phyloP scores from a whole-genome alignment of 1,140 invertebrate species.

The Drosophila grimshawi region DNA sequence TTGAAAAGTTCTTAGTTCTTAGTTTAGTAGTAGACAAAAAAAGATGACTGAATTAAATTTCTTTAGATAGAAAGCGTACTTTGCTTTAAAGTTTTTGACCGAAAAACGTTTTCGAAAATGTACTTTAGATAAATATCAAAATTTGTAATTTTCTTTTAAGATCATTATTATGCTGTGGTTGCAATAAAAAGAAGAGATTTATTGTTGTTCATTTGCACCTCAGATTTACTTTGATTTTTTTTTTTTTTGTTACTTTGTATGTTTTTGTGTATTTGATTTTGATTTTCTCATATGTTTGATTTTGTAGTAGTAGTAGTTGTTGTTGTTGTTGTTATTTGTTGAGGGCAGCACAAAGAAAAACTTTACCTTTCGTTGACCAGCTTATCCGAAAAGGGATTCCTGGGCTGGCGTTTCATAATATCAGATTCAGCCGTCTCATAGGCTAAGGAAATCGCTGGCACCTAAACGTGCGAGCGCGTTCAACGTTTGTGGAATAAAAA shows the following conservation, averaged over 20 bases:
- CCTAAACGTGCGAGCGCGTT: conserved; percentile 86
- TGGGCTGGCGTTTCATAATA: conserved; percentile 99
- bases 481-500: conserved; percentile 60
- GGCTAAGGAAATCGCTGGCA: conserved; percentile 99
- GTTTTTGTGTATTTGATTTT: conserved; percentile 52
- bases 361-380: conserved; percentile 99
- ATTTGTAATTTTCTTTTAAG: conserved; percentile 39
- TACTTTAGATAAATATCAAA: conserved; percentile 19
- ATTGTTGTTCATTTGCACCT: conserved; percentile 43
- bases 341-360: conserved; percentile 70
- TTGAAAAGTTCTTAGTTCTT: conserved; percentile 55
- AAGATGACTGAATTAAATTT: conserved; percentile 51
- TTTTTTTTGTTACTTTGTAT: conserved; percentile 15
- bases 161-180: conserved; percentile 30
- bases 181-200: conserved; percentile 23
- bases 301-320: conserved; percentile 37
- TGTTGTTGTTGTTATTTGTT: conserved; percentile 36
- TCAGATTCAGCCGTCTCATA: conserved; percentile 99
- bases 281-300: conserved; percentile 24
- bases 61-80: conserved; percentile 61
- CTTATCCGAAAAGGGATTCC: conserved; percentile 98
- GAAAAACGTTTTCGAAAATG: conserved; percentile 41
- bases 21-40: conserved; percentile 70
- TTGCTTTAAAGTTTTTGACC: conserved; percentile 57
- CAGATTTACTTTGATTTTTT: conserved; percentile 34